Evolutionary conservation across 2,888 invertebrate species (phyloP).

Genomic region (Elegia similella): DNA sequence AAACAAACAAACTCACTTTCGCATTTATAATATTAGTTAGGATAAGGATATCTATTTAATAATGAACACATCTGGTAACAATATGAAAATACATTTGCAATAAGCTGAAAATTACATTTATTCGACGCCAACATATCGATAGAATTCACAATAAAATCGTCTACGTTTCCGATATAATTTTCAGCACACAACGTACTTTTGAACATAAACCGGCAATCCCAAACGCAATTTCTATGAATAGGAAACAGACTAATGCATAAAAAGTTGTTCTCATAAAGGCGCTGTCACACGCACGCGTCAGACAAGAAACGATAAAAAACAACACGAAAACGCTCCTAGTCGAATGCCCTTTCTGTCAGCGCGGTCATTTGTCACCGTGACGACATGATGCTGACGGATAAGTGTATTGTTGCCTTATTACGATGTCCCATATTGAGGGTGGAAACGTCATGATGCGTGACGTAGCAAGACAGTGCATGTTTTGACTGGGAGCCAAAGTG

Average conservation of each 20-base stretch:
- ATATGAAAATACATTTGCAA: no score
- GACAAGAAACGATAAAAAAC: constrained; percentile 12
- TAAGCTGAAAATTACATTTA: no score
- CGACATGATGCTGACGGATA: constrained; percentile 11
- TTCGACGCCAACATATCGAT: neutral
- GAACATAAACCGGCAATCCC: neutral
- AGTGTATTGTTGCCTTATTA: constrained; percentile 13
- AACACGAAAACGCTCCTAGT: constrained; percentile 14
- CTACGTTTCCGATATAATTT: neutral
- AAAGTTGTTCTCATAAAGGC: constrained; percentile 11
- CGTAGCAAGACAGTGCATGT: neutral
- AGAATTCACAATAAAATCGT: neutral
- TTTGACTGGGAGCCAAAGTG: neutral
- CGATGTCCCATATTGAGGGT: neutral
- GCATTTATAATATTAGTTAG: no score
- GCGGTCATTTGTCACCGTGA: constrained; percentile 6
- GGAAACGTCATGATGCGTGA: neutral
- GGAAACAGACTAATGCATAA: constrained; percentile 10
- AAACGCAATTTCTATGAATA: constrained; percentile 13
- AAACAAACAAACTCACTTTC: no score
- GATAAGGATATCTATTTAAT: no score
- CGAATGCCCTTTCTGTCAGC: constrained; percentile 8
- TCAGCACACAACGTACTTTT: neutral
- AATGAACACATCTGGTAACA: no score
- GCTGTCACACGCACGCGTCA: constrained; percentile 6